Evolutionary conservation across 2,888 invertebrate genomes (phyloP).

Genomic region (Ditula angustiorana): DNA sequence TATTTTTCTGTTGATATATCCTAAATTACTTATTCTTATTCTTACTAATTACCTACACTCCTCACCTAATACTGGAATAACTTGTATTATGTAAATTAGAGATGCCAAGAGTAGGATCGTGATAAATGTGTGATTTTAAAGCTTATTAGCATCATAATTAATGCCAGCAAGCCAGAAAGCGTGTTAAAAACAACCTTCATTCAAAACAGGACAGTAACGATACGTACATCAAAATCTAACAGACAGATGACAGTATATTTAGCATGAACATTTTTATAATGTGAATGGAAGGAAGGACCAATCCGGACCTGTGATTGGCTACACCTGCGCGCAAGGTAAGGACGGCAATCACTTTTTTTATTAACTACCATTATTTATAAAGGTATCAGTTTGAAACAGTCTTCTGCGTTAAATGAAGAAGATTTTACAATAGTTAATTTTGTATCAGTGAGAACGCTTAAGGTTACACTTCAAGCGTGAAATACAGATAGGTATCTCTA

Average conservation of each 20-base stretch:
- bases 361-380: conserved; percentile 52
- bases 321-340: conserved; percentile 58
- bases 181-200: conserved; percentile 60
- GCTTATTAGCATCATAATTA: conserved; percentile 24
- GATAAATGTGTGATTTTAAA: conserved; percentile 26
- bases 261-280: conserved; percentile 44
- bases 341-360: conserved; percentile 47
- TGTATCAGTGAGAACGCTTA: conserved; percentile 1
- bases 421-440: conserved; percentile 7
- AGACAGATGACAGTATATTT: conserved; percentile 49
- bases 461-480: conserved; percentile 26
- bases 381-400: conserved; percentile 24
- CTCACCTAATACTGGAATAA: not conserved
- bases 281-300: conserved; percentile 49
- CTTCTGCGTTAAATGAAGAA: conserved; percentile 4
- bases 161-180: conserved; percentile 41
- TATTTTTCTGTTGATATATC: not conserved
- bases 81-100: not conserved
- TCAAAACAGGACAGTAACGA: conserved; percentile 54
- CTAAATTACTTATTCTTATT: not conserved
- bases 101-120: conserved; percentile 3
- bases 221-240: conserved; percentile 58
- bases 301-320: conserved; percentile 55
- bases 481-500: conserved; percentile 20
- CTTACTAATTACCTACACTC: conserved; percentile 16